phyloP scores from a whole-genome alignment of 2,113 vertebrate genomes.

The Cryptomyrus ogoouensis region DNA sequence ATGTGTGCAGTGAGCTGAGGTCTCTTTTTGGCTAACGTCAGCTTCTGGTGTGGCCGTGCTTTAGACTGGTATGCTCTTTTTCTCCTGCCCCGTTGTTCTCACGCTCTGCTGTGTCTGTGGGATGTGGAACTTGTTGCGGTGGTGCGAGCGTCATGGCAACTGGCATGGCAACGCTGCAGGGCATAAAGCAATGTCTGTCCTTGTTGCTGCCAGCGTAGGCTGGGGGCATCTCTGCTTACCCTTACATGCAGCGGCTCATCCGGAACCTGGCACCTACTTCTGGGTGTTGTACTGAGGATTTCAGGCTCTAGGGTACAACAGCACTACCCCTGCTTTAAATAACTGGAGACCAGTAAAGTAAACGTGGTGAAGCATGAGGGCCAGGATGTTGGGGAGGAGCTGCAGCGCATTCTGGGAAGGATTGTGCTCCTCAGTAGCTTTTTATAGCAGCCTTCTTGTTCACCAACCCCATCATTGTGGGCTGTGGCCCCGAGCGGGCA shows the following conservation, averaged over 20 bases:
- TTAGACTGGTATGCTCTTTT: not conserved
- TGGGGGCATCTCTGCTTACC: not conserved
- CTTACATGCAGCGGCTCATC: not conserved
- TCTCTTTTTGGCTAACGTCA: not conserved
- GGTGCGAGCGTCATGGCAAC: not conserved
- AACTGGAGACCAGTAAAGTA: not conserved
- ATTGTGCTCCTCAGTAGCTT: not conserved
- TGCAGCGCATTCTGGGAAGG: not conserved
- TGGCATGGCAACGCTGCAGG: not conserved
- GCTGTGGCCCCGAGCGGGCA: not conserved
- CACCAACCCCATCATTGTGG: not conserved
- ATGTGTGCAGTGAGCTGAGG: not conserved
- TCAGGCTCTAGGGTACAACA: not conserved
- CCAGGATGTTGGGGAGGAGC: not conserved
- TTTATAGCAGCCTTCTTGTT: not conserved
- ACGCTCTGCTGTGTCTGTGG: not conserved
- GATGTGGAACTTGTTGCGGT: not conserved
- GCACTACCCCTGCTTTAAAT: not conserved
- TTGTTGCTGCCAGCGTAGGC: not conserved
- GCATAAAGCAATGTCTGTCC: not conserved
- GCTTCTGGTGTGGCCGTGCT: not conserved
- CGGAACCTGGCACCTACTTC: not conserved
- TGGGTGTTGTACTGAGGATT: not conserved
- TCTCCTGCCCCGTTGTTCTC: not conserved
- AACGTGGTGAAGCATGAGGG: not conserved